These are phyloP conservation scores for Tribolium freemani DNA, from an alignment of 2,888 invertebrate species.

Conservation along the genomic window DNA sequence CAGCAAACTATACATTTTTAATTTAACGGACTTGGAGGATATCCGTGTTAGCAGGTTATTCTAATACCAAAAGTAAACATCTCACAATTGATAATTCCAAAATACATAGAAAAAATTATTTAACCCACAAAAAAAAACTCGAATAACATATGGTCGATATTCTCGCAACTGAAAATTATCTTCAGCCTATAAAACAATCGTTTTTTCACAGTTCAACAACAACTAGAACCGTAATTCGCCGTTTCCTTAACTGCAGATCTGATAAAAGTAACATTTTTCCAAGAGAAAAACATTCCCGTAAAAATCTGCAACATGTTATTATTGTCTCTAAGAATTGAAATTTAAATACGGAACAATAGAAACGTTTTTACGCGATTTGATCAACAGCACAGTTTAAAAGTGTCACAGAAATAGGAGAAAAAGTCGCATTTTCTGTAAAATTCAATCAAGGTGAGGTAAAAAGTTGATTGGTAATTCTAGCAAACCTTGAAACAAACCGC, in stretches of 20 bases:
- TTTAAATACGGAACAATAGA: not conserved
- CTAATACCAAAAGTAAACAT: constrained; percentile 26
- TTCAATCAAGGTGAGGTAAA: constrained; percentile 28
- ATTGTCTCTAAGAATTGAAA: not conserved
- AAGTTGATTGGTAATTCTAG: constrained; percentile 40
- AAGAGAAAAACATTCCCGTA: not conserved
- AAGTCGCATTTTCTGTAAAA: constrained; percentile 21
- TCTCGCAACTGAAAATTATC: not conserved
- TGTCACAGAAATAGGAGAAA: not conserved
- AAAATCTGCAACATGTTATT: constrained; percentile 2
- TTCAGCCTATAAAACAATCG: not conserved
- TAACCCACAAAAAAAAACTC: not conserved
- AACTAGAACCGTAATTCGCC: not conserved
- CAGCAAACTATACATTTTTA: constrained; percentile 34
- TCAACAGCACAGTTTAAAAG: not conserved
- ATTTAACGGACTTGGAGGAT: constrained; percentile 27
- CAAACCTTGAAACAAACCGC: constrained; percentile 39
- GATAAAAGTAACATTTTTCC: constrained; percentile 1
- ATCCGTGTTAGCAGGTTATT: constrained; percentile 29
- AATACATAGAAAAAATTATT: not conserved
- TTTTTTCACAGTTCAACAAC: not conserved
- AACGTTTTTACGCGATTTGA: not conserved
- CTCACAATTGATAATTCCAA: not conserved
- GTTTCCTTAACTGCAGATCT: not conserved
- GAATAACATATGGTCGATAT: constrained; percentile 5